Conservation (phyloP, 2,113 vertebrate species). For the Alectura lathami region DNA sequence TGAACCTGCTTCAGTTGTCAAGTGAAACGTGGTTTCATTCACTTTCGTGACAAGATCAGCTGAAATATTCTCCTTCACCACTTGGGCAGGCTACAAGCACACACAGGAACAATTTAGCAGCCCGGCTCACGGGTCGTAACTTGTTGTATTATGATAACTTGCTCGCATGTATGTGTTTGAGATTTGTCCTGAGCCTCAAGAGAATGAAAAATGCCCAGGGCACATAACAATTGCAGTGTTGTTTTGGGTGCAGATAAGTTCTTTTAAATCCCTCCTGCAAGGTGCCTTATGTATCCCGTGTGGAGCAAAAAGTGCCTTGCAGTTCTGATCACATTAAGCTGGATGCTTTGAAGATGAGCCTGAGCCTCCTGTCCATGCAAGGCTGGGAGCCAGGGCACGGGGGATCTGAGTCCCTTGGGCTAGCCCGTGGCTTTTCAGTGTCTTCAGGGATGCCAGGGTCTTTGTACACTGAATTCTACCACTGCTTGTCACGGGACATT, state of each 20-base stretch:
- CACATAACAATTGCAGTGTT: accelerated
- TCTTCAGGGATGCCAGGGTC: neutral
- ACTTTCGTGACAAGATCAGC: accelerated
- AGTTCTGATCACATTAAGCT: neutral
- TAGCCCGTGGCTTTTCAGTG: too few relatives aligned
- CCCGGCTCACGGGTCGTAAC: accelerated
- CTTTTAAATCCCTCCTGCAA: neutral
- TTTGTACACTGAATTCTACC: neutral
- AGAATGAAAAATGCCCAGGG: neutral
- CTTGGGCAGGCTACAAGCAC: accelerated
- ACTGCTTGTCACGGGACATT: neutral
- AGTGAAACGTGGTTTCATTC: neutral
- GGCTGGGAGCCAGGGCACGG: accelerated
- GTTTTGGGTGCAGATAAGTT: neutral
- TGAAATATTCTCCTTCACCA: neutral
- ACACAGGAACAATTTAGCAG: neutral
- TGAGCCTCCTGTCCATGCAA: accelerated
- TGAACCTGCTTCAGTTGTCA: neutral
- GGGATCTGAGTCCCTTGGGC: neutral
- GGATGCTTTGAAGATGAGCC: neutral
- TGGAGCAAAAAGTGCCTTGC: neutral
- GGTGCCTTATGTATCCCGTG: neutral
- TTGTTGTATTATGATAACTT: neutral
- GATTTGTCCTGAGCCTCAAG: neutral
- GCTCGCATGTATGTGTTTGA: accelerated